phyloP scores from a whole-genome alignment of 2,113 vertebrate genomes.

The Syngnathus typhle region DNA sequence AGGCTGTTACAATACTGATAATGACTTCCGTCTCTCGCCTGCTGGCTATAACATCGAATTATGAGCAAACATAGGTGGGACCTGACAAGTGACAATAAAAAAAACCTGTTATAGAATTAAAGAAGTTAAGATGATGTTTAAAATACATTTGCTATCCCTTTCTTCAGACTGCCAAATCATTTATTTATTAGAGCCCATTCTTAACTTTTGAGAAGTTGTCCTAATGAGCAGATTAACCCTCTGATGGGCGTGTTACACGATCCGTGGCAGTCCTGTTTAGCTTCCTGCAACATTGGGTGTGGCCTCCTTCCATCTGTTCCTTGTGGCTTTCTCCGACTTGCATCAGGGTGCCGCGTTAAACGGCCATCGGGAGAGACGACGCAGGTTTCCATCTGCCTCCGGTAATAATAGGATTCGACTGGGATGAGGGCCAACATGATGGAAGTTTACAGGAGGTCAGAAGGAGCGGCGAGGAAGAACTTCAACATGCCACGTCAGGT shows the following conservation, averaged over 20 bases:
- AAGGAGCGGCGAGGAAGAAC: constrained; percentile 7
- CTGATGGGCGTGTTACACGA: constrained; percentile 13
- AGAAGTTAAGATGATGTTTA: constrained; percentile 7
- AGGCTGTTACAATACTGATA: not conserved
- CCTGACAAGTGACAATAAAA: constrained; percentile 8
- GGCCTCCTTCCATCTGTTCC: constrained; percentile 42
- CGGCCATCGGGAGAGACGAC: not conserved
- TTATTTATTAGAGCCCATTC: not conserved
- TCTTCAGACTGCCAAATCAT: not conserved
- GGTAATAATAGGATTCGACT: constrained; percentile 24
- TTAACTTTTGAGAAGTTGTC: not conserved
- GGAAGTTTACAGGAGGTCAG: not conserved
- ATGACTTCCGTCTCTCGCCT: constrained; percentile 10
- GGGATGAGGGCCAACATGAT: constrained; percentile 10
- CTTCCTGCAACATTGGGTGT: constrained; percentile 54
- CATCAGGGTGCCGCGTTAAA: constrained; percentile 33
- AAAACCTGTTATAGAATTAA: constrained; percentile 8
- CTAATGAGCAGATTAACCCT: constrained; percentile 27
- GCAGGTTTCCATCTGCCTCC: constrained; percentile 40
- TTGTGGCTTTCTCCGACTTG: constrained; percentile 25
- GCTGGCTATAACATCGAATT: constrained; percentile 18
- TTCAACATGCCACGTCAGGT: not conserved
- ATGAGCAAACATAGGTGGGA: constrained; percentile 43
- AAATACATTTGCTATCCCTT: not conserved
- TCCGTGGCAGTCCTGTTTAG: constrained; percentile 46